Conservation (phyloP, 64 coral and sea anemone genomes). For the Dendrophyllia cribrosa region DNA sequence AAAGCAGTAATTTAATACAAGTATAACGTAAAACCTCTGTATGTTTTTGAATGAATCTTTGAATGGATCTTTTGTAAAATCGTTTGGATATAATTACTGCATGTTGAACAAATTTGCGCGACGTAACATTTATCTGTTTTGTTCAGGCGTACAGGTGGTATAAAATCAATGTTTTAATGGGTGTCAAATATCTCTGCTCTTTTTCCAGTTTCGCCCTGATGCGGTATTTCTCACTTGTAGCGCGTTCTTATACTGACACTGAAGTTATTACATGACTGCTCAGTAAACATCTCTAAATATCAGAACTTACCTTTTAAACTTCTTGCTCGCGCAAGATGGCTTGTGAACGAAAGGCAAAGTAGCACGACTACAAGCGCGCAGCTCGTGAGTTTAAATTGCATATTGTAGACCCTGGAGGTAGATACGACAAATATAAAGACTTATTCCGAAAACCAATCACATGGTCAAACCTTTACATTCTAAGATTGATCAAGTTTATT, state of each 20-base stretch:
- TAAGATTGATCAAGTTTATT: not conserved
- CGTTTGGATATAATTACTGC: too few species aligned
- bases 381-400: constrained; percentile 23
- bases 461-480: not conserved
- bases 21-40: too few species aligned
- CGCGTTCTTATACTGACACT: too few species aligned
- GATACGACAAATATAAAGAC: not conserved
- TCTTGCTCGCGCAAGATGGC: constrained; percentile 25
- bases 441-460: not conserved
- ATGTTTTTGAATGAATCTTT: too few species aligned
- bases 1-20: too few species aligned
- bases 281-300: not conserved
- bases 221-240: too few species aligned
- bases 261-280: not conserved
- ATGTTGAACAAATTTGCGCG: too few species aligned
- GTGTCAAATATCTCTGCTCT: not conserved
- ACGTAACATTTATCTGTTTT: too few species aligned
- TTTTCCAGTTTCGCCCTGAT: too few species aligned
- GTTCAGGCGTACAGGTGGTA: too few species aligned
- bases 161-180: too few species aligned
- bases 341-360: constrained; percentile 24
- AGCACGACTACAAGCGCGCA: constrained; percentile 23
- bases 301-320: constrained; percentile 38
- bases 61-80: too few species aligned
- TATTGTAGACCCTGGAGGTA: constrained; percentile 33